Conservation (phyloP, 2,113 vertebrate genomes). For the Pseudonaja textilis region DNA sequence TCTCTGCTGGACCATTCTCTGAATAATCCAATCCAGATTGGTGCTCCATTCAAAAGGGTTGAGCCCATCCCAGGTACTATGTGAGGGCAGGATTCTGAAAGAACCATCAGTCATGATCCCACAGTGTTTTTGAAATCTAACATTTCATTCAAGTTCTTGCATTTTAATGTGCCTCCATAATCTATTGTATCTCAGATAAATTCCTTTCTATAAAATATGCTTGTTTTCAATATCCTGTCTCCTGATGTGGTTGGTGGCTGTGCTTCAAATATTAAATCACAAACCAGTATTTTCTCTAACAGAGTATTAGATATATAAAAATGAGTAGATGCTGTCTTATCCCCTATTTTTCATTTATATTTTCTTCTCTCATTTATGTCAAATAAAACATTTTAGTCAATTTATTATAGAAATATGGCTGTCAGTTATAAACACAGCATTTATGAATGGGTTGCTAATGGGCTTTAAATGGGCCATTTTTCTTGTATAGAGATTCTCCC, state of each 20-base stretch:
- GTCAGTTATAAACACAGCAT: conserved; percentile 39
- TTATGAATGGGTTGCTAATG: conserved; percentile 43
- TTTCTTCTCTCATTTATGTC: conserved; percentile 30
- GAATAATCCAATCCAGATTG: neutral
- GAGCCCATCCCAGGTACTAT: neutral
- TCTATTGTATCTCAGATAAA: neutral
- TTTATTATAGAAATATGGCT: conserved; percentile 52
- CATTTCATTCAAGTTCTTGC: neutral
- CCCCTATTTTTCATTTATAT: conserved; percentile 30
- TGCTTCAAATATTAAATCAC: neutral
- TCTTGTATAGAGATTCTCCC: neutral
- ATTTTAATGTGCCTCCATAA: neutral
- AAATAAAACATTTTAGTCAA: conserved; percentile 54
- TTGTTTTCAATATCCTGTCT: neutral
- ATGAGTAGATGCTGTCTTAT: conserved; percentile 20
- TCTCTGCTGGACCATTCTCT: neutral
- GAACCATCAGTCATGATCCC: neutral
- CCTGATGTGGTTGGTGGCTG: neutral
- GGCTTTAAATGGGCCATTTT: conserved; percentile 44
- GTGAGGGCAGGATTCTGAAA: neutral
- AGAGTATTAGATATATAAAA: neutral
- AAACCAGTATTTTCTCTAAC: neutral
- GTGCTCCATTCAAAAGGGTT: neutral
- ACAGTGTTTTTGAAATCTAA: neutral
- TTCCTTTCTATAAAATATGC: too few relatives aligned